Percentiles rank a stretch among this genome's conserved stretches.
These are phyloP conservation scores for Hoplostethus mediterraneus DNA, from an alignment of 2,797 vertebrate species.

Conservation along the genomic window DNA sequence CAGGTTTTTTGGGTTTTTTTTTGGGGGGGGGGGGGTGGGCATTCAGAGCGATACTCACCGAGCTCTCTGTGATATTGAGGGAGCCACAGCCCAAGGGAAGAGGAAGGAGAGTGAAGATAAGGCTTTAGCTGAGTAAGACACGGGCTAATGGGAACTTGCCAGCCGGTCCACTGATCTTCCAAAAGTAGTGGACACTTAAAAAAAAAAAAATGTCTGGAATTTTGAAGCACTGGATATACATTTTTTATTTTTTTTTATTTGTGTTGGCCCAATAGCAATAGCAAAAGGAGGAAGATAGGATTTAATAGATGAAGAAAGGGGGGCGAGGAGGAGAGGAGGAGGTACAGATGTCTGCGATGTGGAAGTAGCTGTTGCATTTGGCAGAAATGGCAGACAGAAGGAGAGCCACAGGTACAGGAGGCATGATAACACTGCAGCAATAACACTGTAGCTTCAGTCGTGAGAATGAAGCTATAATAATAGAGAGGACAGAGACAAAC, in stretches of 20 bases:
- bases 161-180: slow-evolving; percentile 36
- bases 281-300: slow-evolving; percentile 1
- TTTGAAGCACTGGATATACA: slow-evolving; percentile 15
- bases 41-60: slow-evolving; percentile 15
- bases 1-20: slow-evolving; percentile 32
- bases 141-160: slow-evolving; percentile 24
- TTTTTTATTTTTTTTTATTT: slow-evolving; percentile 4
- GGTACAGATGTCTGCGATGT: slow-evolving; percentile 1
- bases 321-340: background rate
- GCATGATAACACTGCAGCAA: background rate
- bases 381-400: background rate
- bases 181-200: slow-evolving; percentile 50
- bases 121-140: slow-evolving; percentile 33
- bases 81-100: slow-evolving; percentile 29
- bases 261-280: background rate
- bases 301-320: slow-evolving; percentile 12
- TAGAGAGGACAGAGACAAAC: slow-evolving; percentile 19
- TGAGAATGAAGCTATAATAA: background rate
- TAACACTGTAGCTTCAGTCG: background rate
- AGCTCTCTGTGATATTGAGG: slow-evolving; percentile 23
- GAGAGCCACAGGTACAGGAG: background rate
- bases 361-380: background rate
- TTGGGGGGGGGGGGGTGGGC: slow-evolving; percentile 22
- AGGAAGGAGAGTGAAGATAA: slow-evolving; percentile 28
- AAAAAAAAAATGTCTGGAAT: slow-evolving; percentile 31